phyloP scores from a whole-genome alignment of 2,888 invertebrate genomes.

The Meiosimyza decipiens region DNA sequence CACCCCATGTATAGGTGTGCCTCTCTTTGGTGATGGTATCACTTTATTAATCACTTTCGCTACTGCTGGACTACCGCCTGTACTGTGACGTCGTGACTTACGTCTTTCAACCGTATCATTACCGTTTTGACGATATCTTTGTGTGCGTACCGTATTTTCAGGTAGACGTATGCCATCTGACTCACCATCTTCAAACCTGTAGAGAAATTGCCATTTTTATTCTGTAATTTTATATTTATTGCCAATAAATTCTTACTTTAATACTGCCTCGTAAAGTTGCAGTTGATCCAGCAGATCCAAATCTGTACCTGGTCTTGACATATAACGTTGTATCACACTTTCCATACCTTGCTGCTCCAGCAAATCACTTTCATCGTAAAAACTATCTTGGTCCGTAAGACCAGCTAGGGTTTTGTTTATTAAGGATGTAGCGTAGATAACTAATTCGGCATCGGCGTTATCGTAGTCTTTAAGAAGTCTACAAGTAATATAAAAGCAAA shows the following conservation, averaged over 20 bases:
- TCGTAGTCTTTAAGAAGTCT: slow-evolving; percentile 92
- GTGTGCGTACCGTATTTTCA: slow-evolving; percentile 77
- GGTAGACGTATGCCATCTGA: slow-evolving; percentile 70
- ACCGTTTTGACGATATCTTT: slow-evolving; percentile 73
- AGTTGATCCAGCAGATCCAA: slow-evolving; percentile 92
- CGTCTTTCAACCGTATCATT: slow-evolving; percentile 76
- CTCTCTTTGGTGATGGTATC: slow-evolving; percentile 58
- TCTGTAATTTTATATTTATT: not conserved
- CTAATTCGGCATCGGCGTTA: slow-evolving; percentile 94
- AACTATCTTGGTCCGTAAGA: slow-evolving; percentile 93
- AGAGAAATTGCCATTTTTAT: slow-evolving; percentile 7
- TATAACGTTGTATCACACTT: slow-evolving; percentile 85
- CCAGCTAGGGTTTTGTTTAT: slow-evolving; percentile 95
- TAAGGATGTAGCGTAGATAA: slow-evolving; percentile 95
- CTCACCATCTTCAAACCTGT: slow-evolving; percentile 70
- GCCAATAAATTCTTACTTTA: slow-evolving; percentile 75
- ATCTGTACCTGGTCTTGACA: slow-evolving; percentile 93
- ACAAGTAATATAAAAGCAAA: slow-evolving; percentile 3
- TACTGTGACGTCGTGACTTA: slow-evolving; percentile 82
- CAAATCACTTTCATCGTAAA: slow-evolving; percentile 96
- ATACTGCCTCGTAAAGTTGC: slow-evolving; percentile 93
- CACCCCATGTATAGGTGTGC: slow-evolving; percentile 59
- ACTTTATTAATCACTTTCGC: slow-evolving; percentile 61
- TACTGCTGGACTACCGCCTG: slow-evolving; percentile 72
- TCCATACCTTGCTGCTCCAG: slow-evolving; percentile 95